A percentile compares a stretch with the other conserved stretches of the same genome.
phyloP scores from a whole-genome alignment of 2,888 invertebrate genomes.

The Eilema sororculum region DNA sequence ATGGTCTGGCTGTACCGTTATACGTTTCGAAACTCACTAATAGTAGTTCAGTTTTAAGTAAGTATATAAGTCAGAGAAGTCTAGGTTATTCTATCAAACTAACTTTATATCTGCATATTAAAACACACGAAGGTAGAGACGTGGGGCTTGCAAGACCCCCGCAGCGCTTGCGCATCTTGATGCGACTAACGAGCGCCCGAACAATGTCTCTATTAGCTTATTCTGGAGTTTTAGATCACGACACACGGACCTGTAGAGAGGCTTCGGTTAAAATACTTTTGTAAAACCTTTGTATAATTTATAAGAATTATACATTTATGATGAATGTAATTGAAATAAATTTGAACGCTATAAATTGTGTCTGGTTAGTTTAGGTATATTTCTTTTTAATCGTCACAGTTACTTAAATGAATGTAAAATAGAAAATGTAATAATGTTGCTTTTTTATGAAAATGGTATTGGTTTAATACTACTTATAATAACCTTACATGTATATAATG shows the following conservation, averaged over 20 bases:
- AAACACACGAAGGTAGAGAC: conserved; percentile 44
- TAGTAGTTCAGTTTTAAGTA: background rate
- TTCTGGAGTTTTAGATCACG: conserved; percentile 72
- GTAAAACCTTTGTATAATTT: too few relatives aligned
- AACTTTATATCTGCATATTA: conserved; percentile 23
- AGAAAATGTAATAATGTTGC: too few relatives aligned
- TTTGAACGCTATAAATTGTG: too few relatives aligned
- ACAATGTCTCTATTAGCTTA: conserved; percentile 87
- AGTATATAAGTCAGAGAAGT: background rate
- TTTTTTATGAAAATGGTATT: too few relatives aligned
- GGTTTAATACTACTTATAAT: too few relatives aligned
- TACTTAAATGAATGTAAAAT: too few relatives aligned
- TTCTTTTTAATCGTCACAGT: too few relatives aligned
- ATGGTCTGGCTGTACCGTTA: background rate
- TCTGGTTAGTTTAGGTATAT: too few relatives aligned
- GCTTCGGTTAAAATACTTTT: conserved; percentile 12
- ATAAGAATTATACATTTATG: too few relatives aligned
- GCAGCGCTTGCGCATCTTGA: conserved; percentile 77
- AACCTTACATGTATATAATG: too few relatives aligned
- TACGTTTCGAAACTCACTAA: background rate
- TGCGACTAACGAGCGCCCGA: conserved; percentile 80
- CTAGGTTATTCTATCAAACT: background rate
- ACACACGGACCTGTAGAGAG: conserved; percentile 55
- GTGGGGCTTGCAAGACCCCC: conserved; percentile 67
- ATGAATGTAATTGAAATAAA: too few relatives aligned